Evolutionary conservation across 2,797 vertebrate species (phyloP), one percentile per base, ranked within the genome.

Genomic region (Melanotaenia pygmaea): DNA sequence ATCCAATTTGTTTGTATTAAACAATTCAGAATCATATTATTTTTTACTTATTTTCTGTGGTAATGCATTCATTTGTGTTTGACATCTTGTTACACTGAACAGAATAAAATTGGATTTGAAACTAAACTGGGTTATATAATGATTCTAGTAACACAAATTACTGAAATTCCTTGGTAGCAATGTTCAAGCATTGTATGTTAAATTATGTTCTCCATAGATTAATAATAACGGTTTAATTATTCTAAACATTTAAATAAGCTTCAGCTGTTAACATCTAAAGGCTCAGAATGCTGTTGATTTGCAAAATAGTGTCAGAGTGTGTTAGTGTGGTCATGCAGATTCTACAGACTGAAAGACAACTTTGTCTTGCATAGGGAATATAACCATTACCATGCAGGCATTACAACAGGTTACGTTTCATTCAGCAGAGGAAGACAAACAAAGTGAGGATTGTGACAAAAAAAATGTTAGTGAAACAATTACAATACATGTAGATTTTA

Each of bases 191-290:
- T 75, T 63, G 63, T 81, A 88, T 74, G 70, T 77, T 80, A 87
- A 86, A 88, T 72, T 53, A 85, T 83, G 79, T 87, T 85, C 79
- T 85, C 79, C n/a, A 2, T 68, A 84, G 86, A 89, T 89, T 85
- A 82, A 63, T 87, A 59, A 81, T 53, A 86, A 85, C 82, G 72
- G 74, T 81, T 81, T 81, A 87, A 84, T 86, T 74, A 22, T 80
- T 67, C 58, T 71, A 64, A 82, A 86, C 81, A 84, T 85, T 71
- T 67, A 86, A 85, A 86, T 82, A 84, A 73, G 79, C 83, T 85
- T 75, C 67, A 80, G 71, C 71, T 73, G 69, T 65, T 82, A 63
- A 66, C 14, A 65, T 72, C 59, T 67, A 69, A 67, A 75, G 11
- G 47, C 70, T 88, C 11, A 65, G 72, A 67, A 77, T 69, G 83